Percentiles rank a stretch among this genome's conserved stretches.
phyloP scores from a whole-genome alignment of 2,797 vertebrate species.

The Sphenopsis melanotis region DNA sequence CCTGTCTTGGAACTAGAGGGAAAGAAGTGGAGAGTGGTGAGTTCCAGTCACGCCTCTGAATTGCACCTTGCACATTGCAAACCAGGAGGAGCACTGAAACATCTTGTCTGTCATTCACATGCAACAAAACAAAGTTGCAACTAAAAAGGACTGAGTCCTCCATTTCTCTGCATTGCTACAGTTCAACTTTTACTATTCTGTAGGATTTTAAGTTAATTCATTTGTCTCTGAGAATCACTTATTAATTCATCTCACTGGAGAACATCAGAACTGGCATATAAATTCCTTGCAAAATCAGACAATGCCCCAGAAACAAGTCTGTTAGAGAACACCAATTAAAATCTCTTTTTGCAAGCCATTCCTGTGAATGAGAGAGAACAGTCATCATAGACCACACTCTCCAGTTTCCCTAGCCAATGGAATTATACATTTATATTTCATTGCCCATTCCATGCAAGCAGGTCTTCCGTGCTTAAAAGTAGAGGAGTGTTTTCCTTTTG shows the following conservation, averaged over 20 bases:
- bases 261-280: background rate
- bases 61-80: background rate
- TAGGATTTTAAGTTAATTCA: background rate
- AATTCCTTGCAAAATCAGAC: background rate
- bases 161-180: background rate
- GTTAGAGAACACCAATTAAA: background rate
- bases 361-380: background rate
- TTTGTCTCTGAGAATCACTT: background rate
- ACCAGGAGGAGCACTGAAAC: background rate
- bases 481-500: background rate
- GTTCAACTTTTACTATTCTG: background rate
- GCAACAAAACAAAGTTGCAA: background rate
- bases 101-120: background rate
- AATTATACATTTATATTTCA: background rate
- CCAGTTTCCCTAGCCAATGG: background rate
- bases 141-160: background rate
- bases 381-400: background rate
- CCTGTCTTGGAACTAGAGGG: conserved; percentile 92
- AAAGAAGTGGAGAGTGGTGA: conserved; percentile 97
- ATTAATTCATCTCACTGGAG: background rate
- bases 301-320: background rate
- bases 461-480: background rate
- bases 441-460: background rate
- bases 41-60: conserved; percentile 49
- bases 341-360: background rate